Conservation (phyloP, 2,797 vertebrate species). For the Poeciliopsis turneri region DNA sequence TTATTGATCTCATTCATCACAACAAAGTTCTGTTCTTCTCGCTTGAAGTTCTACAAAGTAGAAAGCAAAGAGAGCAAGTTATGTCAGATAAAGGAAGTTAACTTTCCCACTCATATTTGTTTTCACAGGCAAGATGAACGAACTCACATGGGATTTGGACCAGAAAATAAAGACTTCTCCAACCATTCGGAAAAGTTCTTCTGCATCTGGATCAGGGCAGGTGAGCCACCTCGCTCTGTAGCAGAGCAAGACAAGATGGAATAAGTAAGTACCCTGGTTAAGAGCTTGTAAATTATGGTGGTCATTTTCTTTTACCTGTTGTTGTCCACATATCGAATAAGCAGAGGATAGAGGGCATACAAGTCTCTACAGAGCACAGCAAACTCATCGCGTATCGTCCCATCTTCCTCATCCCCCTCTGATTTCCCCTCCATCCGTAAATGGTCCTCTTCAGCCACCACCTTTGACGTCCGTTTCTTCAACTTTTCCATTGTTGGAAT, state of each 20-base stretch:
- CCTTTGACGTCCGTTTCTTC: conserved; percentile 91
- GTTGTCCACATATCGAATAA: conserved; percentile 97
- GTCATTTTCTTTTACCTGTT: conserved; percentile 83
- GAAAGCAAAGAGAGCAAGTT: conserved; percentile 12
- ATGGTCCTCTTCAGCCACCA: conserved; percentile 94
- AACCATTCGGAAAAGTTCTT: conserved; percentile 95
- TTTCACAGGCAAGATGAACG: conserved; percentile 9
- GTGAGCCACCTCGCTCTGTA: conserved; percentile 92
- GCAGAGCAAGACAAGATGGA: neutral
- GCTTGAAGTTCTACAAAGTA: conserved; percentile 81
- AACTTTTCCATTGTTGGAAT: conserved; percentile 95
- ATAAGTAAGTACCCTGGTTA: neutral
- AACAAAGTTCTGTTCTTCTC: conserved; percentile 94
- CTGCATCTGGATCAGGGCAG: conserved; percentile 86
- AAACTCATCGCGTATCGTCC: conserved; percentile 93
- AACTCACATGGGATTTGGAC: conserved; percentile 94
- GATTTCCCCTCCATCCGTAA: conserved; percentile 91
- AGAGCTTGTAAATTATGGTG: neutral
- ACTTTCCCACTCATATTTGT: neutral
- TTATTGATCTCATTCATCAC: conserved; percentile 98
- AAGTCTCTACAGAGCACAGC: conserved; percentile 94
- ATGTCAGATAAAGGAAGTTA: neutral
- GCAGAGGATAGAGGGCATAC: conserved; percentile 93
- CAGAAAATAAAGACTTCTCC: conserved; percentile 97
- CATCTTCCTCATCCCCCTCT: conserved; percentile 88